Percentiles rank a stretch among this genome's conserved stretches.
phyloP scores from a whole-genome alignment of 2,797 vertebrate genomes.

The Chloroceryle inda region DNA sequence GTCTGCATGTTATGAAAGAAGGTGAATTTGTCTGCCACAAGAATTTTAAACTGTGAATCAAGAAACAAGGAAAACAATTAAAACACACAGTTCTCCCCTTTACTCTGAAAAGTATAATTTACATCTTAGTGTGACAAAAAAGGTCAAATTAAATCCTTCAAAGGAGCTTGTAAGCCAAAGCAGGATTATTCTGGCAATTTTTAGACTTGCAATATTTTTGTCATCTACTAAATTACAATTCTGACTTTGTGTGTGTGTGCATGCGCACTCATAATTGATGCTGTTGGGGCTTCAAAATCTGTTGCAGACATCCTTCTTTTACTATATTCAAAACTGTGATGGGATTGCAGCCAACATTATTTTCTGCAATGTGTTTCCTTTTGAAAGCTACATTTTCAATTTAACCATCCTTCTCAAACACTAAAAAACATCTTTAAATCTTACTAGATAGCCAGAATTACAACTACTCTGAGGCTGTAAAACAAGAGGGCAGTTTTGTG shows the following conservation, averaged over 20 bases:
- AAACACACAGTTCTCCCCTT: neutral
- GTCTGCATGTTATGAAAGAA: constrained; percentile 77
- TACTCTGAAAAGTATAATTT: constrained; percentile 6
- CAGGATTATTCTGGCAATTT: neutral
- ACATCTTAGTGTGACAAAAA: neutral
- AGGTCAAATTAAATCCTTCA: constrained; percentile 33
- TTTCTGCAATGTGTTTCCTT: neutral
- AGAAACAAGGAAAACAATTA: neutral
- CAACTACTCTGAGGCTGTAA: neutral
- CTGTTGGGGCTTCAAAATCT: neutral
- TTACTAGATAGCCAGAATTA: neutral
- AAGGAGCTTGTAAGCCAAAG: constrained; percentile 13
- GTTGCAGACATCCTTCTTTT: neutral
- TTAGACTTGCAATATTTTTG: neutral
- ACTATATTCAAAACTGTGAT: neutral
- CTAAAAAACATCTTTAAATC: neutral
- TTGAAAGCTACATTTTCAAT: neutral
- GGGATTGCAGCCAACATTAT: neutral
- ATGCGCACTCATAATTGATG: neutral
- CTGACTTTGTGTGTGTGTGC: neutral
- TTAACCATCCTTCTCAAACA: neutral
- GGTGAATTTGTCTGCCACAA: constrained; percentile 55
- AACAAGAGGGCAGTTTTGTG: neutral
- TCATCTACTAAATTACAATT: neutral
- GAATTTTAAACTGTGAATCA: constrained; percentile 36